Conservation (phyloP, 2,797 vertebrate genomes). For the Eleutherodactylus coqui region DNA sequence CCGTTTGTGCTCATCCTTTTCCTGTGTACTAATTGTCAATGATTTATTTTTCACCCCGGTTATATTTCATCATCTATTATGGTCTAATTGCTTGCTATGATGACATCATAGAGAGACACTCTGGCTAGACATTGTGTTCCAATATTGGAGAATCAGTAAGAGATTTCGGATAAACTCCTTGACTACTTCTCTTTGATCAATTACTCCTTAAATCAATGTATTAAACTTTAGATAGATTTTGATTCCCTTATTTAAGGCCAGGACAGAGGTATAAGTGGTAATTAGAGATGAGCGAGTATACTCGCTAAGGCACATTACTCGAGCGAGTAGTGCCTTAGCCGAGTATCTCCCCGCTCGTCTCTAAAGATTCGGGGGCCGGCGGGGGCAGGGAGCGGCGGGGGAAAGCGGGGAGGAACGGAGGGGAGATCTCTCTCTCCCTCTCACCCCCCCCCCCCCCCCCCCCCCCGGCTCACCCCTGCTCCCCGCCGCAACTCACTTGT, state of each 20-base stretch:
- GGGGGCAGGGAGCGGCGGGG: no score
- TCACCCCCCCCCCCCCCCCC: no score
- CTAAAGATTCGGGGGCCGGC: no score
- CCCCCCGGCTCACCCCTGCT: no score
- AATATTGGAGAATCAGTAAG: conserved; percentile 17
- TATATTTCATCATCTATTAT: background rate
- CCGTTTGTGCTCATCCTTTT: background rate
- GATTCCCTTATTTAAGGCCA: background rate
- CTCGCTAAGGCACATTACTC: no score
- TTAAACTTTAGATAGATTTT: conserved; percentile 29
- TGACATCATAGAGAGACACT: conserved; percentile 22
- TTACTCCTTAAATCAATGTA: conserved; percentile 19
- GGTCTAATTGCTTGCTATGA: background rate
- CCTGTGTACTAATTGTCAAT: background rate
- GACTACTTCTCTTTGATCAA: conserved; percentile 24
- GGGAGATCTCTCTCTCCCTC: no score
- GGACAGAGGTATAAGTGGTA: conserved; percentile 7
- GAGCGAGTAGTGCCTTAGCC: no score
- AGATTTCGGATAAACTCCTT: conserved; percentile 30
- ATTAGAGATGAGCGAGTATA: no score
- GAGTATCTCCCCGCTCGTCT: no score
- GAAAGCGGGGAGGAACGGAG: no score
- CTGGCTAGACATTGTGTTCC: background rate
- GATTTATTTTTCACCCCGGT: background rate
- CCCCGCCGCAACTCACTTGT: no score